A percentile compares a stretch with the other conserved stretches of the same genome.
phyloP scores from a whole-genome alignment of 2,888 invertebrate species.

The Malthinus flaveolus region DNA sequence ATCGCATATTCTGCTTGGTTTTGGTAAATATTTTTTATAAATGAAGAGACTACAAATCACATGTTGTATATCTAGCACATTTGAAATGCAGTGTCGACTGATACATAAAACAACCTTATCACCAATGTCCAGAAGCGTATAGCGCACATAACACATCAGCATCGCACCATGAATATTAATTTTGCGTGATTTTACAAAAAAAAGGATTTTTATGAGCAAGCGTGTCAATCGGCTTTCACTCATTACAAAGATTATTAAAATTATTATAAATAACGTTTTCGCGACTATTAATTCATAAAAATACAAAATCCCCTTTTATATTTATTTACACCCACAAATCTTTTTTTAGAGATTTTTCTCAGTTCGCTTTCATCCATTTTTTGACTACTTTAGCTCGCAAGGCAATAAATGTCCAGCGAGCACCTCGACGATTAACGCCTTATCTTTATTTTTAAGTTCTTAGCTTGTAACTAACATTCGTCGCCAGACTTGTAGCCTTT shows the following conservation, averaged over 20 bases:
- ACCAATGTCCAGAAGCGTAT: conserved; percentile 20
- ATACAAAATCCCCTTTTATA: not conserved
- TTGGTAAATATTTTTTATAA: conserved; percentile 18
- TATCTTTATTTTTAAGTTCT: no score
- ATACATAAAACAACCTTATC: conserved; percentile 23
- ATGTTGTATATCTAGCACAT: conserved; percentile 19
- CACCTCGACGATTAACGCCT: no score
- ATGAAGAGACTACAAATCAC: conserved; percentile 20
- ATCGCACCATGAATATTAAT: conserved; percentile 23
- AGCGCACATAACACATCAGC: conserved; percentile 16
- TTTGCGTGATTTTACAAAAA: conserved; percentile 13
- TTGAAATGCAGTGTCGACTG: conserved; percentile 24
- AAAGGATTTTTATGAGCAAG: conserved; percentile 4
- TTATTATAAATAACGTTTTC: no score
- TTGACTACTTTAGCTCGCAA: no score
- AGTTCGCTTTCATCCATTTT: no score
- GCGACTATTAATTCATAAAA: not conserved
- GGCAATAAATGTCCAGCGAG: no score
- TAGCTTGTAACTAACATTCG: no score
- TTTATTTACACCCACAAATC: no score
- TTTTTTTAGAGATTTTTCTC: no score
- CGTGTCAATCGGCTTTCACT: conserved; percentile 8
- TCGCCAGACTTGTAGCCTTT: no score
- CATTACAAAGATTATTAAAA: not conserved
- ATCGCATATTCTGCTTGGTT: conserved; percentile 11